Conservation (phyloP, 2,113 vertebrate species). For the Apodemus sylvaticus region DNA sequence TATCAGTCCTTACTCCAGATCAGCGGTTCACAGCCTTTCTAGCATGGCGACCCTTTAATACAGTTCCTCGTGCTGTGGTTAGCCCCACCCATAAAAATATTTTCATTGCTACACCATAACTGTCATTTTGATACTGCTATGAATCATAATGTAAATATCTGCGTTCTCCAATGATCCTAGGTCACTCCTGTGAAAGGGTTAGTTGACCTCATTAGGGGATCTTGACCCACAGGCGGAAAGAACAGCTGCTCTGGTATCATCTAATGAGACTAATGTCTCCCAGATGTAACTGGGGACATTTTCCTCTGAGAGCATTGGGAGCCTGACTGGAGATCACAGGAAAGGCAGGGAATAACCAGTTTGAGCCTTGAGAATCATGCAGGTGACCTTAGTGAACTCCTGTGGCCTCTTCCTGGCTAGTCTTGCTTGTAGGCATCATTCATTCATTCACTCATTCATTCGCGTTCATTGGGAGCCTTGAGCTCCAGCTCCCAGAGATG, state of each 20-base stretch:
- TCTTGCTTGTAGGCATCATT: neutral
- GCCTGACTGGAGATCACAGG: rapidly evolving
- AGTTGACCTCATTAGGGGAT: neutral
- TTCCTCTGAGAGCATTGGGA: neutral
- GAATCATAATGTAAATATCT: neutral
- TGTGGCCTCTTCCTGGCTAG: neutral
- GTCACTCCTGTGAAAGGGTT: neutral
- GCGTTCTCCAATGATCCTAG: neutral
- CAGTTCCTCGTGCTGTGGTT: no score
- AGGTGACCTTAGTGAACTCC: neutral
- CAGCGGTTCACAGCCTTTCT: neutral
- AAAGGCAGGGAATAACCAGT: rapidly evolving
- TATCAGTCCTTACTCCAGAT: neutral
- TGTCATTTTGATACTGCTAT: neutral
- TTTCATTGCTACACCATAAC: neutral
- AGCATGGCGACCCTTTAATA: neutral
- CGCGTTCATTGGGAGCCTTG: no score
- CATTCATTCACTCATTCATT: neutral
- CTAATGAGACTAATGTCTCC: neutral
- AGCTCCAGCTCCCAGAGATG: neutral
- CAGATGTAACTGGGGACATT: rapidly evolving
- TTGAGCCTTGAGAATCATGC: neutral
- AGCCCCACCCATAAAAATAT: neutral
- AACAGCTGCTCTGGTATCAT: neutral
- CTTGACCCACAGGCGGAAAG: rapidly evolving